phyloP scores from a whole-genome alignment of 1,140 invertebrate genomes.

The Heterodera schachtii region DNA sequence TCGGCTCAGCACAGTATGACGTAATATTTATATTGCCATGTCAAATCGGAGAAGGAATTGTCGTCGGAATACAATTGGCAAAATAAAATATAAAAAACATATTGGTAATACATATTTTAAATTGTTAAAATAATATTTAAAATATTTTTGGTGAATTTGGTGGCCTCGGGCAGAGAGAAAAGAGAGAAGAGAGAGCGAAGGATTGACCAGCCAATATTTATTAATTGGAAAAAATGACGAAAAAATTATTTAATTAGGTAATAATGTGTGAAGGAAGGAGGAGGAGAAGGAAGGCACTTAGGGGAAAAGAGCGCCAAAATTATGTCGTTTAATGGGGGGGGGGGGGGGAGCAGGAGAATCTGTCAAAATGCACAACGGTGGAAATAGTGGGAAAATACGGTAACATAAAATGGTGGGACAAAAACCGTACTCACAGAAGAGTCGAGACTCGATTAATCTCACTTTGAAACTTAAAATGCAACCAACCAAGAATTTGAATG shows the following conservation, averaged over 20 bases:
- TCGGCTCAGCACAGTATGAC: background rate
- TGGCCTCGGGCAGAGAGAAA: background rate
- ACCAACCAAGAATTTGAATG: too few relatives aligned
- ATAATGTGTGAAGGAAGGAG: background rate
- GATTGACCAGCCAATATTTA: background rate
- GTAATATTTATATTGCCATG: background rate
- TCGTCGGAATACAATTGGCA: background rate
- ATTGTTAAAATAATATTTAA: background rate
- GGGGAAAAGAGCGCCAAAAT: slow-evolving; percentile 14
- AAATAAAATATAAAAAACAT: background rate
- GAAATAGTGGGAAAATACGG: background rate
- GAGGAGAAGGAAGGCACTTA: slow-evolving; percentile 1
- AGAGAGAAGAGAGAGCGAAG: background rate
- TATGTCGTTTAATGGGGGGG: background rate
- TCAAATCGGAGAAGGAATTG: background rate
- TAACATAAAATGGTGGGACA: background rate
- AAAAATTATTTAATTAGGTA: too few relatives aligned
- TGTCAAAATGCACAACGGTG: background rate
- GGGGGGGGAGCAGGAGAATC: too few relatives aligned
- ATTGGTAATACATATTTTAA: background rate
- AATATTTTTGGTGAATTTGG: background rate
- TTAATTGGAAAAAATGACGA: background rate
- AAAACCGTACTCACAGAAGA: too few relatives aligned
- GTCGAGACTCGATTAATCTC: too few relatives aligned
- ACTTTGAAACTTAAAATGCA: too few relatives aligned